A percentile compares a stretch with the other conserved stretches of the same genome.
These are phyloP conservation scores for Struthidea cinerea DNA, from an alignment of 2,113 vertebrate species.

Conservation along the genomic window DNA sequence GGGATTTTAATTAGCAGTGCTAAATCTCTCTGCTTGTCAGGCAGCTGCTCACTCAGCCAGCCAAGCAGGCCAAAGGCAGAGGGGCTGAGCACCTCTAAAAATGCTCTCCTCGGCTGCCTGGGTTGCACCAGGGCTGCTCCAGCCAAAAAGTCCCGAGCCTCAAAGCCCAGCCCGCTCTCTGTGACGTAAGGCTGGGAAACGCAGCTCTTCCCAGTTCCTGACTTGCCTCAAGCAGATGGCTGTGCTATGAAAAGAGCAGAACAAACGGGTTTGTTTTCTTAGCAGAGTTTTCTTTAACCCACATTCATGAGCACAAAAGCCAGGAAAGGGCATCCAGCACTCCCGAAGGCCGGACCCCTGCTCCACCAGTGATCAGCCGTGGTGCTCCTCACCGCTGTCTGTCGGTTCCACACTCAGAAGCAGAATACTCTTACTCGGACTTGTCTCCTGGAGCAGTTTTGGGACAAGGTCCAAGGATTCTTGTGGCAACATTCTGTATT, in stretches of 20 bases:
- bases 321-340: background rate
- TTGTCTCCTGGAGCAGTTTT: background rate
- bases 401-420: background rate
- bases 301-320: background rate
- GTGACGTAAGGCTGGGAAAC: background rate
- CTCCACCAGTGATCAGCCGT: background rate
- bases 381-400: background rate
- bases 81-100: background rate
- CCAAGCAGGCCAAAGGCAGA: background rate
- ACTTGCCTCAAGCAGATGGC: background rate
- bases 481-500: background rate
- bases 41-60: background rate
- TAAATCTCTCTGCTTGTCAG: background rate
- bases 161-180: background rate
- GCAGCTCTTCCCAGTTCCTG: background rate
- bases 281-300: background rate
- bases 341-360: background rate
- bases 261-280: background rate
- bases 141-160: background rate
- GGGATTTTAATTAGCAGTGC: background rate
- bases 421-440: background rate
- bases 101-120: background rate
- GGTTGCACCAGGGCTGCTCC: background rate
- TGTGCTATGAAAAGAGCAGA: background rate
- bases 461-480: background rate